Conservation (phyloP, 2,888 invertebrate species). For the Nasonovia ribisnigri region DNA sequence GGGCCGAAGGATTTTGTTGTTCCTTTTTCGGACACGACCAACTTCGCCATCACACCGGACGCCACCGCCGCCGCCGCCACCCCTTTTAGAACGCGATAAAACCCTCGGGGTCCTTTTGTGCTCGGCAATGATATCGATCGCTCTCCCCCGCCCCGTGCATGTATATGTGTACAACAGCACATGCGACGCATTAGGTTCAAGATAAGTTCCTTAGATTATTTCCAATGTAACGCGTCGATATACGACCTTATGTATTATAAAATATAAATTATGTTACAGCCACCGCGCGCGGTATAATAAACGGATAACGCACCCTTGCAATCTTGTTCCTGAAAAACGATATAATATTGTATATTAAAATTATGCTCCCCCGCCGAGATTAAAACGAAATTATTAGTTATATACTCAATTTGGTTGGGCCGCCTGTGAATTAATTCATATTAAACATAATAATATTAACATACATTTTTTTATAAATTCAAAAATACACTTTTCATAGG, state of each 20-base stretch:
- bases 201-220: conserved; percentile 64
- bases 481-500: not conserved
- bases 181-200: conserved; percentile 48
- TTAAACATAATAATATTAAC: not conserved
- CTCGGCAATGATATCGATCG: conserved; percentile 58
- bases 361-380: not conserved
- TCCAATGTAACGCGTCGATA: conserved; percentile 50
- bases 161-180: conserved; percentile 4
- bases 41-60: conserved; percentile 61
- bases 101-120: conserved; percentile 58
- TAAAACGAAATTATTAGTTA: no score
- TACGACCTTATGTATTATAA: not conserved
- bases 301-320: not conserved
- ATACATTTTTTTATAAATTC: not conserved
- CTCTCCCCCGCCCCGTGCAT: not conserved
- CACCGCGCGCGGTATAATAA: not conserved
- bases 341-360: not conserved
- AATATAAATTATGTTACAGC: not conserved
- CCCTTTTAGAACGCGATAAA: conserved; percentile 53
- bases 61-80: conserved; percentile 44
- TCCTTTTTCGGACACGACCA: conserved; percentile 64
- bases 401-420: not conserved
- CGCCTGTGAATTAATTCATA: not conserved
- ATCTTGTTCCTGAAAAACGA: not conserved
- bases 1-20: conserved; percentile 63